phyloP scores from a whole-genome alignment of 1,140 invertebrate species.

The Drosophila nannoptera region DNA sequence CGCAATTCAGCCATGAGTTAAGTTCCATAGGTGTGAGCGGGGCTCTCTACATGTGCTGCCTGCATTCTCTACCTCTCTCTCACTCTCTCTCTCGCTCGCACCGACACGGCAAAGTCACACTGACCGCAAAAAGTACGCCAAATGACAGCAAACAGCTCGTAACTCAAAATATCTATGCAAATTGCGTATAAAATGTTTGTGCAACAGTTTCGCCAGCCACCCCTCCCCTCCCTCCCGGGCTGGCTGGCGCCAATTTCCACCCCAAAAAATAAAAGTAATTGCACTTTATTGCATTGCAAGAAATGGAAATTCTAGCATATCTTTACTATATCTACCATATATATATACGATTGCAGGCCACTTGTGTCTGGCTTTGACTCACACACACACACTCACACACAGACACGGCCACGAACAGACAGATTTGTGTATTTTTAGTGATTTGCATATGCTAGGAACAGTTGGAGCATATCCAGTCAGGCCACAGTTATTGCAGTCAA shows the following conservation, averaged over 20 bases:
- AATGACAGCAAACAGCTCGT: constrained; percentile 31
- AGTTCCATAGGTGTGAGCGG: constrained; percentile 17
- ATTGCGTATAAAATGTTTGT: constrained; percentile 66
- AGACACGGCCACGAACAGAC: neutral
- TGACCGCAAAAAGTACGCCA: constrained; percentile 30
- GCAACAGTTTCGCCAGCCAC: constrained; percentile 48
- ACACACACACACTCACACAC: neutral
- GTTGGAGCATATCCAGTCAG: constrained; percentile 22
- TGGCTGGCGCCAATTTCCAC: neutral
- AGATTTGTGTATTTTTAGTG: constrained; percentile 17
- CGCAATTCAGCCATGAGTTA: constrained; percentile 34
- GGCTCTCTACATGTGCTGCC: neutral
- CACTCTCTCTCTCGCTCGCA: neutral
- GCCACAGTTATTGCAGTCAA: constrained; percentile 53
- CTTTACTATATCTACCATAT: constrained; percentile 4
- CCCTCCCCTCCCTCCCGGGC: too few relatives aligned
- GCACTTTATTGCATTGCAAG: constrained; percentile 61
- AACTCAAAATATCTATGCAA: constrained; percentile 61
- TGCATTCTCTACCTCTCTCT: neutral
- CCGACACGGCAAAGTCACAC: constrained; percentile 11
- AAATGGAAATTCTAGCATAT: constrained; percentile 9
- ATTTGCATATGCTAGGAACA: constrained; percentile 48
- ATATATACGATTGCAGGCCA: constrained; percentile 27
- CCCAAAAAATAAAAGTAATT: constrained; percentile 62
- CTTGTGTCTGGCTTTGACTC: constrained; percentile 31